A percentile compares a stretch with the other conserved stretches of the same genome.
phyloP scores from a whole-genome alignment of 2,113 vertebrate species.

The Scatophagus argus region DNA sequence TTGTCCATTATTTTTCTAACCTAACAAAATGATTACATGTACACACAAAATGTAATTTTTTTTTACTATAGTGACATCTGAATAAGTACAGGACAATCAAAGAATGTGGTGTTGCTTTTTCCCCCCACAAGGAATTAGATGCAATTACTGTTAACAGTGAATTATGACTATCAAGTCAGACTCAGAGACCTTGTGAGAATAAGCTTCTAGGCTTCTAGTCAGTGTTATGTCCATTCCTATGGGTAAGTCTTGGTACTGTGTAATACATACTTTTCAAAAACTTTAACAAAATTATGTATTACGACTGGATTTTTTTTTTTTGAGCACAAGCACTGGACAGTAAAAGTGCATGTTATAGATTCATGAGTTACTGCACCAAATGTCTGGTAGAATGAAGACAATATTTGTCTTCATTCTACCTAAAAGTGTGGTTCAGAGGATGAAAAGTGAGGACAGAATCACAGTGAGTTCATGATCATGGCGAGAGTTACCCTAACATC shows the following conservation, averaged over 20 bases:
- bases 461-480: too few relatives aligned
- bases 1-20: neutral
- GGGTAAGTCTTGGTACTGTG: neutral
- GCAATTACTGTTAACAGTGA: neutral
- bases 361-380: slow-evolving; percentile 3
- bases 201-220: neutral
- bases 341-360: neutral
- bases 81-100: neutral
- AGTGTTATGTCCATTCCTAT: neutral
- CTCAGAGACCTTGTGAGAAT: slow-evolving; percentile 13
- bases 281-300: neutral
- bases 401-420: neutral
- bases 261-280: slow-evolving; percentile 8
- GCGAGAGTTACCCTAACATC: slow-evolving; percentile 1
- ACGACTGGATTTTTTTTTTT: neutral
- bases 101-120: neutral
- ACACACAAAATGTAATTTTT: neutral
- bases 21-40: neutral
- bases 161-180: neutral
- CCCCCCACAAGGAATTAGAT: neutral
- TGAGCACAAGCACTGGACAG: slow-evolving; percentile 9
- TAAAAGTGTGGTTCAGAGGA: slow-evolving; percentile 15
- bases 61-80: neutral
- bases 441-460: neutral
- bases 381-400: neutral